Base-by-base conservation (phyloP, 2,797 vertebrate species). In the Pterois miles region DNA sequence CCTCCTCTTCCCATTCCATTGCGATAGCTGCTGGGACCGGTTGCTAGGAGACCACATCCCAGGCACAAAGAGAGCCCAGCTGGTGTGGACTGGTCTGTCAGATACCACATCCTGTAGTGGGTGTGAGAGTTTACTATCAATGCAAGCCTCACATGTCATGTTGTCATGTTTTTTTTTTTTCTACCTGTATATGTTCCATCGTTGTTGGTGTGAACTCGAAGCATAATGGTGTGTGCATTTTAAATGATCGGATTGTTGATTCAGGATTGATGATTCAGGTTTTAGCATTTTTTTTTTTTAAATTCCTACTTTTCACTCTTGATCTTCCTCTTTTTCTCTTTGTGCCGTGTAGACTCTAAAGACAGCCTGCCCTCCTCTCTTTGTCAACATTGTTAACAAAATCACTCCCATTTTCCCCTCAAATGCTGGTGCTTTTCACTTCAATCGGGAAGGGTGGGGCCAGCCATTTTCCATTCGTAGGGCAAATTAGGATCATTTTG, bases 21-120 rank as follows among this genome's bases (percentile, higher is more conserved):
- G 88, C 89, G 89, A 95, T 96, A 96, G 97, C 96, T 98, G 97
- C 96, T 89, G 88, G 90, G 93, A 90, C 93, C 86, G 92, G 97
- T 99, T 99, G 97, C 98, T 97, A 98, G 96, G 98, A 95, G 95
- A 99, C 96, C 87, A 92, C 93, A 95, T 96, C 96, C 88, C 90
- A 90, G 94, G 95, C 95, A 98, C 96, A 98, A 98, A 97, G 96
- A 95, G 95, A 95, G 94, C 96, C 96, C 95, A 96, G 96, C 96
- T 96, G 96, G 96, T 95, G 95, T 95, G 96, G 95, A 96, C 91
- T 75, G 90, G 95, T 94, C 95, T 96, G 95, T 93, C 90, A 82
- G 92, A 95, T 92, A 87, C 94, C 95, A 96, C 96, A 96, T 97
- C 96, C 97, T 94, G 91, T 85, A 82, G 91, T 88, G 91, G 88